Evolutionary conservation across 2,888 invertebrate species (phyloP).

Genomic region (Sericinus montela): DNA sequence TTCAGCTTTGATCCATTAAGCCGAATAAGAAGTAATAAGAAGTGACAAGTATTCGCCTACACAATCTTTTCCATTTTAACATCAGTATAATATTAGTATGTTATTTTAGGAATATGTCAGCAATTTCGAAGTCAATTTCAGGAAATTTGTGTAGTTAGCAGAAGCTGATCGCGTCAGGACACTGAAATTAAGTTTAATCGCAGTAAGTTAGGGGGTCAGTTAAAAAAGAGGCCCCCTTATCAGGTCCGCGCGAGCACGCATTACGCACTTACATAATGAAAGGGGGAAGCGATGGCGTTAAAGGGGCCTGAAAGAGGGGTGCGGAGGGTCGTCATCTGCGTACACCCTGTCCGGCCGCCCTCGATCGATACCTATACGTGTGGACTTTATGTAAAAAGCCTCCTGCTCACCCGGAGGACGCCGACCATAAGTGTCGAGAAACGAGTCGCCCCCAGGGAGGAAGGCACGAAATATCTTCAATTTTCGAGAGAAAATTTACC

Average conservation of each 20-base stretch:
- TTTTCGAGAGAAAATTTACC: constrained; percentile 79
- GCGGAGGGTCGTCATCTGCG: constrained; percentile 74
- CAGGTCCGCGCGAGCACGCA: constrained; percentile 77
- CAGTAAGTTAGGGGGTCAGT: constrained; percentile 70
- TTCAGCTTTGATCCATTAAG: no score
- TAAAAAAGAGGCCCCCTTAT: constrained; percentile 77
- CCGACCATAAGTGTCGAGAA: constrained; percentile 78
- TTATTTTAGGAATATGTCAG: no score
- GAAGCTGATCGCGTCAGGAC: constrained; percentile 54
- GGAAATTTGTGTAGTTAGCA: constrained; percentile 12
- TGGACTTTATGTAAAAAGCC: constrained; percentile 80
- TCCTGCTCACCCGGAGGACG: constrained; percentile 76
- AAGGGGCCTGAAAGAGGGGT: constrained; percentile 28
- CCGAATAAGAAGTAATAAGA: no score
- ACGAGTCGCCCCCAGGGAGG: constrained; percentile 75
- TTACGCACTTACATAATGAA: constrained; percentile 80
- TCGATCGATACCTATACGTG: constrained; percentile 78
- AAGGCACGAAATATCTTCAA: constrained; percentile 77
- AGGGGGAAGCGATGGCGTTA: constrained; percentile 64
- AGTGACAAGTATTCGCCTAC: no score
- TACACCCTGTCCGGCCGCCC: constrained; percentile 76
- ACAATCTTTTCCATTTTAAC: no score
- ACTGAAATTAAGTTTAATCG: constrained; percentile 76
- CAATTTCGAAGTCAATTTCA: constrained; percentile 5
- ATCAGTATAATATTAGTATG: no score